Percentiles rank a stretch among this genome's conserved stretches.
phyloP scores from a whole-genome alignment of 2,113 vertebrate genomes.

The Pseudolaguvia tuberculata region DNA sequence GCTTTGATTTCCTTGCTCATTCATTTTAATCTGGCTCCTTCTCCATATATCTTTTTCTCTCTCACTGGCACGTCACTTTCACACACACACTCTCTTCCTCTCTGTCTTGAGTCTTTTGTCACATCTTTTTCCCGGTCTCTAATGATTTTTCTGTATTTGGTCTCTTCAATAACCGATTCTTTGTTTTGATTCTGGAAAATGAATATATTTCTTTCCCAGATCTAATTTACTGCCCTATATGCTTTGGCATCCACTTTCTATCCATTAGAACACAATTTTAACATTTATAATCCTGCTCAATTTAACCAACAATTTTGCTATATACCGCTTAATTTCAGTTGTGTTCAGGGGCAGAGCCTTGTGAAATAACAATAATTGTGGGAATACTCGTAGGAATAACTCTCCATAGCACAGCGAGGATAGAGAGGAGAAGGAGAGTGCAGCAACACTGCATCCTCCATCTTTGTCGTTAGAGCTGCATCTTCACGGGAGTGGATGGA shows the following conservation, averaged over 20 bases:
- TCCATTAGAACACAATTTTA: neutral
- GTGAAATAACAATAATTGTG: too few species aligned
- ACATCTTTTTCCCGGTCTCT: too few species aligned
- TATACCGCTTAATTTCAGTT: neutral
- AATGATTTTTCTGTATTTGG: too few species aligned
- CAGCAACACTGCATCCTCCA: conserved; percentile 16
- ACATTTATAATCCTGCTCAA: neutral
- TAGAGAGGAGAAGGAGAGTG: neutral
- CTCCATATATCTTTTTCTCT: too few species aligned
- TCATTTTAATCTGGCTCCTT: conserved; percentile 1
- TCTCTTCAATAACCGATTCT: too few species aligned
- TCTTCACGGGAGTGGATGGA: neutral
- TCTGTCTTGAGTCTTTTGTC: neutral
- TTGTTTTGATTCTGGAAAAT: too few species aligned
- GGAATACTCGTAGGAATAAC: neutral
- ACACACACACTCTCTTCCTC: neutral
- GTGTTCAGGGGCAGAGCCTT: neutral
- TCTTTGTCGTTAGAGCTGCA: neutral
- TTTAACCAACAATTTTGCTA: neutral
- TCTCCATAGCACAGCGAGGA: neutral
- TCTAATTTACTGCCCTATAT: neutral
- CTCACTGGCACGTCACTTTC: neutral
- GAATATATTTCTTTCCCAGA: neutral
- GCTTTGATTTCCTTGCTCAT: neutral
- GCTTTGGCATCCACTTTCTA: neutral